Evolutionary conservation across 2,888 invertebrate species (phyloP).

Genomic region (Drosophila leonis): DNA sequence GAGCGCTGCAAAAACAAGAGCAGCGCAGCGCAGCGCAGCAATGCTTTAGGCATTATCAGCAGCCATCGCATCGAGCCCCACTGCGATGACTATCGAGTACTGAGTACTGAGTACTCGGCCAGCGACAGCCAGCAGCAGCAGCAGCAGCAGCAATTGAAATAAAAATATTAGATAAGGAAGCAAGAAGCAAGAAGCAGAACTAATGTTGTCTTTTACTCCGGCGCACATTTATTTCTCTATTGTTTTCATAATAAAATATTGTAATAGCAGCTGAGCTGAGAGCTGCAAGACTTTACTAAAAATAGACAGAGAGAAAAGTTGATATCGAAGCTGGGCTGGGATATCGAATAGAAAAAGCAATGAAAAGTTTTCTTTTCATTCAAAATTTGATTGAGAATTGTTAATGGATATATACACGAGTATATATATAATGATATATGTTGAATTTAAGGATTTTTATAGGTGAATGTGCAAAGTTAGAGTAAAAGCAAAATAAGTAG

Average conservation of each 20-base stretch:
- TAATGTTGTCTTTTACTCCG: conserved; percentile 15
- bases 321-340: too few species aligned
- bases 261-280: not conserved
- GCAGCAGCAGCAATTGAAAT: conserved; percentile 8
- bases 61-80: conserved; percentile 1
- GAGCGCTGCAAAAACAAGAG: conserved; percentile 28
- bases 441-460: not conserved
- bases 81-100: not conserved
- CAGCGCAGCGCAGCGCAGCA: not conserved
- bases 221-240: conserved; percentile 10
- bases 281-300: not conserved
- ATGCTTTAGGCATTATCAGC: conserved; percentile 14
- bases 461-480: not conserved
- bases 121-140: not conserved
- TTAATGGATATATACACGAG: not conserved
- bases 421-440: not conserved
- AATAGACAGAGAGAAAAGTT: not conserved
- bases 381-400: not conserved
- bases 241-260: conserved; percentile 24
- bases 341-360: not conserved
- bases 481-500: not conserved
- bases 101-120: not conserved
- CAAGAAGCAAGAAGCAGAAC: not conserved
- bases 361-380: conserved; percentile 7
- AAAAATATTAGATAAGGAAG: conserved; percentile 22